These are phyloP conservation scores for Tetranychus cinnabarinus DNA, from an alignment of 1,140 invertebrate species.

Conservation along the genomic window DNA sequence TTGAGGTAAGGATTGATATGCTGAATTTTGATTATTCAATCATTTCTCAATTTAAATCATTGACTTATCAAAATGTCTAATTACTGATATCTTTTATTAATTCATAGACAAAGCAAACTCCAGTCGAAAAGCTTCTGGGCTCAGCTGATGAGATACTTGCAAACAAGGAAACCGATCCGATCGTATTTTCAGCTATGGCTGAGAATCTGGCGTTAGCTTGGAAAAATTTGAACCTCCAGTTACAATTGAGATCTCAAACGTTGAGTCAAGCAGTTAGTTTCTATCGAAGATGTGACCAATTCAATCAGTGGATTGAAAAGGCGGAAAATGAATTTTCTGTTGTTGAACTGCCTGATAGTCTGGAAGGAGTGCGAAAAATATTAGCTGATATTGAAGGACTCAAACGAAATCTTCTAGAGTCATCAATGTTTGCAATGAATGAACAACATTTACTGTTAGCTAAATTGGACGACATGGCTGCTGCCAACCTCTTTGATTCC, in stretches of 20 bases:
- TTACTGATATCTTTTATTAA: too few species aligned
- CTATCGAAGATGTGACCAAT: slow-evolving; percentile 17
- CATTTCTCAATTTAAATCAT: too few species aligned
- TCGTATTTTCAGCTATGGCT: slow-evolving; percentile 75
- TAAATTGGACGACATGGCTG: slow-evolving; percentile 35
- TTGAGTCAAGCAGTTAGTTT: slow-evolving; percentile 33
- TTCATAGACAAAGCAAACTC: slow-evolving; percentile 55
- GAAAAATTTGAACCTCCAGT: slow-evolving; percentile 55
- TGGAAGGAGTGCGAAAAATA: slow-evolving; percentile 36
- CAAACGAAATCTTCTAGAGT: slow-evolving; percentile 27
- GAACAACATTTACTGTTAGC: slow-evolving; percentile 50
- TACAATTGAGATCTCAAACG: slow-evolving; percentile 49
- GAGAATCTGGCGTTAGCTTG: slow-evolving; percentile 62
- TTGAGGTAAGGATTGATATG: slow-evolving; percentile 36
- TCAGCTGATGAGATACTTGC: slow-evolving; percentile 60
- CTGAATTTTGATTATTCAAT: too few species aligned
- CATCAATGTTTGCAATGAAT: slow-evolving; percentile 46
- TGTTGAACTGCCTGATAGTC: slow-evolving; percentile 36
- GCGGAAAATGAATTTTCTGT: slow-evolving; percentile 39
- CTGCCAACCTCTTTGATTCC: slow-evolving; percentile 39
- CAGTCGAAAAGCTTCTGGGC: slow-evolving; percentile 61
- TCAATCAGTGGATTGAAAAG: slow-evolving; percentile 37
- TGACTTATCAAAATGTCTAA: too few species aligned
- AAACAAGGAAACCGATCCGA: slow-evolving; percentile 42
- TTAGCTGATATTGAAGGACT: slow-evolving; percentile 17